A percentile compares a stretch with the other conserved stretches of the same genome.
Conservation (phyloP, 1,140 invertebrate species). For the Heliothis virescens region DNA sequence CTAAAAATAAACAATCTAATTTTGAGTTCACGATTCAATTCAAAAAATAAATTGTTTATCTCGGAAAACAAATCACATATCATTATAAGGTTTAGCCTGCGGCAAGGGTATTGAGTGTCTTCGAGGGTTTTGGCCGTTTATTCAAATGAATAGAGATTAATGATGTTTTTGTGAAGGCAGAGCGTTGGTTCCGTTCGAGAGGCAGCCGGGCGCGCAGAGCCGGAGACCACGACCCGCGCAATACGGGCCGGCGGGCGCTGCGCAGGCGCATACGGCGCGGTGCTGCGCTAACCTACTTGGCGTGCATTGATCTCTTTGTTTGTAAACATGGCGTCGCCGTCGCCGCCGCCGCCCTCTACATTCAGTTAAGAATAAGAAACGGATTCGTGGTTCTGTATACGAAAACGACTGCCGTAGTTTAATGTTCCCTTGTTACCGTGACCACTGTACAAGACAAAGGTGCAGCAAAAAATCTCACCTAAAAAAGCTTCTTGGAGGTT, state of each 20-base stretch:
- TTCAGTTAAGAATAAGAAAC: slow-evolving; percentile 37
- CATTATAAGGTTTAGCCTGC: background rate
- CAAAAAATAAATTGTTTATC: slow-evolving; percentile 11
- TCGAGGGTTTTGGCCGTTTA: background rate
- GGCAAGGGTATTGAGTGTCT: slow-evolving; percentile 6
- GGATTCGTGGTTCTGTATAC: slow-evolving; percentile 38
- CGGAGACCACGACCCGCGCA: slow-evolving; percentile 80
- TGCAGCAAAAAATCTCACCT: background rate
- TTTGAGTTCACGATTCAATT: background rate
- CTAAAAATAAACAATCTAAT: slow-evolving; percentile 32
- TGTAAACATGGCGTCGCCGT: slow-evolving; percentile 83
- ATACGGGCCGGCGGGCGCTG: slow-evolving; percentile 61
- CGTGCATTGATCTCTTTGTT: slow-evolving; percentile 85
- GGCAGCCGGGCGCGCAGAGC: slow-evolving; percentile 51
- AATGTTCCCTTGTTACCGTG: slow-evolving; percentile 35
- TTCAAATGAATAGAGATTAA: slow-evolving; percentile 1
- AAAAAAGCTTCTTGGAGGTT: slow-evolving; percentile 19
- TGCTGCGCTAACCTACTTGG: slow-evolving; percentile 82
- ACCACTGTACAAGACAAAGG: background rate
- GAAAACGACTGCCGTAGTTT: background rate
- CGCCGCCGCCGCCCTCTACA: slow-evolving; percentile 61
- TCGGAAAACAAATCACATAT: background rate
- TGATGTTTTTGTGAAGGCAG: slow-evolving; percentile 1
- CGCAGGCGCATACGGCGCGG: slow-evolving; percentile 63
- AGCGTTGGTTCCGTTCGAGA: slow-evolving; percentile 53